Conservation (phyloP, 1,140 invertebrate genomes). For the Trichomalopsis sarcophagae region DNA sequence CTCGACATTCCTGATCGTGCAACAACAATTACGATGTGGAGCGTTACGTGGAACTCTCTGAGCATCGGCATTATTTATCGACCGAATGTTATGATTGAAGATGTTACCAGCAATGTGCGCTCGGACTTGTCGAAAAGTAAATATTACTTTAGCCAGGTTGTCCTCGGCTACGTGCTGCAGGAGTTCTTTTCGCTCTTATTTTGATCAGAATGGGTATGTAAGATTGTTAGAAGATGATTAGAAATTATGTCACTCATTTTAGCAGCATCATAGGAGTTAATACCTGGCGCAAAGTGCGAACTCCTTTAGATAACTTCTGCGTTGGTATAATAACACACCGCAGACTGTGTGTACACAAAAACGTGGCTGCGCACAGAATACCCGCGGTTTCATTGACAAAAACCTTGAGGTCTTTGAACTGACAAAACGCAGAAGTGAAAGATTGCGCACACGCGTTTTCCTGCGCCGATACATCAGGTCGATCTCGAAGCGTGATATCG, state of each 20-base stretch:
- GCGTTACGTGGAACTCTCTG: constrained; percentile 7
- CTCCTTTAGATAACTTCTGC: no score
- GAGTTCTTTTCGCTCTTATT: constrained; percentile 1
- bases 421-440: no score
- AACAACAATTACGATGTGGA: not conserved
- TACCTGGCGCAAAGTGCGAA: no score
- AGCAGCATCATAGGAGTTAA: no score
- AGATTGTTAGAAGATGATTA: no score
- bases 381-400: not conserved
- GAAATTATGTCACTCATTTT: no score
- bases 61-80: not conserved
- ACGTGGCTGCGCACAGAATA: not conserved
- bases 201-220: not conserved
- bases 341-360: not conserved
- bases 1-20: not conserved
- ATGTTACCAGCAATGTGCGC: not conserved
- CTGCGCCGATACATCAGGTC: no score
- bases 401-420: not conserved
- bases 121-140: not conserved
- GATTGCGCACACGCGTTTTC: no score
- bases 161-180: not conserved
- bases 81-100: not conserved
- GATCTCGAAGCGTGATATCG: no score
- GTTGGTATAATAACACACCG: not conserved
- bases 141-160: not conserved